phyloP scores from a whole-genome alignment of 2,113 vertebrate genomes.

The Glaucidium brasilianum region DNA sequence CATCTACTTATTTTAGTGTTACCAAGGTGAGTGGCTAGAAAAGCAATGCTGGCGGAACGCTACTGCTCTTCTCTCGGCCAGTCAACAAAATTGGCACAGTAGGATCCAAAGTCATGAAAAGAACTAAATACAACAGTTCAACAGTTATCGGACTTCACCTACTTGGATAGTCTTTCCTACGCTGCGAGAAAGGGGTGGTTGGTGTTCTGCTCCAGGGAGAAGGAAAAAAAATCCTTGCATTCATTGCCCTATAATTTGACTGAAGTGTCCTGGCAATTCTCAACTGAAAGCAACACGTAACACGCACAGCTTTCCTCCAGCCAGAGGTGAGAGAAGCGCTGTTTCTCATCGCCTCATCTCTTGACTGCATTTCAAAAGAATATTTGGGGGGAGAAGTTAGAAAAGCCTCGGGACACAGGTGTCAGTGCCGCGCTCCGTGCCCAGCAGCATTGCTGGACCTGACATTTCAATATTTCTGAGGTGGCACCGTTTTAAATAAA shows the following conservation, averaged over 20 bases:
- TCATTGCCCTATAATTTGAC: accelerated
- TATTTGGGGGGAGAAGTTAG: not conserved
- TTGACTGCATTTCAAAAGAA: not conserved
- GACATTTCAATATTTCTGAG: not conserved
- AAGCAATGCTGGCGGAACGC: not conserved
- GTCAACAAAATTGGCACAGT: not conserved
- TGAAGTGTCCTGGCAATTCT: accelerated
- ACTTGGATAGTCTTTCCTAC: accelerated
- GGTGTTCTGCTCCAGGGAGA: not conserved
- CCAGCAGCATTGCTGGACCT: not conserved
- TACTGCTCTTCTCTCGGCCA: not conserved
- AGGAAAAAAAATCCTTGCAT: not conserved
- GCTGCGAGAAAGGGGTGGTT: not conserved
- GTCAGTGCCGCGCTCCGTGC: not conserved
- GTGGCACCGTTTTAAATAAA: not conserved
- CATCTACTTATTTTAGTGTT: not conserved
- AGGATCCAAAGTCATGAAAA: not conserved
- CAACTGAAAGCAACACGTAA: not conserved
- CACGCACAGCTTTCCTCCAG: not conserved
- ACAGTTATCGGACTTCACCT: not conserved
- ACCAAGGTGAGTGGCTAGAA: not conserved
- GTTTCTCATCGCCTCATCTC: not conserved
- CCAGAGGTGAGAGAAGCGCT: not conserved
- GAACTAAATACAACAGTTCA: not conserved
- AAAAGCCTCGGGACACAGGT: not conserved